Conservation (phyloP, 64 coral and sea anemone genomes). For the Stylophora pistillata region DNA sequence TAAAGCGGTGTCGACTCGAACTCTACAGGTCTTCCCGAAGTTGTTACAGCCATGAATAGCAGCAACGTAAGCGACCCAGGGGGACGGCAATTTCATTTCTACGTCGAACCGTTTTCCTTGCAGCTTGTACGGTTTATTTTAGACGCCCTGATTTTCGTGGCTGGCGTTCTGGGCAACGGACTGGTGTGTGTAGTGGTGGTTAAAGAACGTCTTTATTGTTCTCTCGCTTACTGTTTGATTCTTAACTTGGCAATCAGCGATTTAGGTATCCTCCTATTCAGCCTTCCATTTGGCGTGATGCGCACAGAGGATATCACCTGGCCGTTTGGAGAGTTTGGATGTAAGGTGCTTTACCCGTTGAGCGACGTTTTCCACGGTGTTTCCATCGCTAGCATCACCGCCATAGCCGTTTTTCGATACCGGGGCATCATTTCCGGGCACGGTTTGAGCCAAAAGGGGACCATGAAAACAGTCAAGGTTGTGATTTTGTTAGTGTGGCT, state of each 20-base stretch:
- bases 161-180: slow-evolving; percentile 71
- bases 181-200: slow-evolving; percentile 79
- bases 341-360: slow-evolving; percentile 82
- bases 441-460: slow-evolving; percentile 29
- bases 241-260: slow-evolving; percentile 80
- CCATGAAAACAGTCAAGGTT: slow-evolving; percentile 34
- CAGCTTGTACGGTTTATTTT: slow-evolving; percentile 56
- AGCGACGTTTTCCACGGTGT: slow-evolving; percentile 89
- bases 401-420: slow-evolving; percentile 76
- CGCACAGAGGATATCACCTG: slow-evolving; percentile 74
- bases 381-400: slow-evolving; percentile 79
- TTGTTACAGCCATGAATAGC: not conserved
- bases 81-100: slow-evolving; percentile 30
- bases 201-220: slow-evolving; percentile 67
- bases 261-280: slow-evolving; percentile 70
- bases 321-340: slow-evolving; percentile 84
- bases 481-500: slow-evolving; percentile 66
- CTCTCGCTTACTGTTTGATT: slow-evolving; percentile 71
- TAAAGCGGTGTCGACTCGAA: not conserved
- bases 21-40: not conserved
- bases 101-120: slow-evolving; percentile 58
- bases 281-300: slow-evolving; percentile 78
- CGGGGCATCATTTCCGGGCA: slow-evolving; percentile 80
- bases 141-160: slow-evolving; percentile 61
- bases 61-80: not conserved